phyloP scores from a whole-genome alignment of 2,888 invertebrate species.

The Glyphotaelius pellucidus region DNA sequence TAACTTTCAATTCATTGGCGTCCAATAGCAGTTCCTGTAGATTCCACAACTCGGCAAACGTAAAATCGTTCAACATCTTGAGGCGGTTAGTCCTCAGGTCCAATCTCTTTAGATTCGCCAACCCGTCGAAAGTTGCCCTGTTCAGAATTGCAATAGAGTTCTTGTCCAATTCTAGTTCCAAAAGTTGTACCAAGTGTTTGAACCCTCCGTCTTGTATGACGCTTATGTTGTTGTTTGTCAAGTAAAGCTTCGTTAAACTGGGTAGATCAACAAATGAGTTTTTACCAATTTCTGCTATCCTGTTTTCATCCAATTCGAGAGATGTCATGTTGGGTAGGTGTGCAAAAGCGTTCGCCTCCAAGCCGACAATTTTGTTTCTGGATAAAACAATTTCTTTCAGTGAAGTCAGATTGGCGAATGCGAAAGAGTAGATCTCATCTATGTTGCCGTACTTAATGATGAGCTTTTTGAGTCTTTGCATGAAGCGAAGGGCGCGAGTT shows the following conservation, averaged over 20 bases:
- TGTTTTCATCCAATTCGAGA: constrained; percentile 86
- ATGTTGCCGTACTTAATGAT: constrained; percentile 86
- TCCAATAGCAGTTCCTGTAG: constrained; percentile 84
- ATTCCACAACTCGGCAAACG: constrained; percentile 87
- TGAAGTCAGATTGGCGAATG: constrained; percentile 85
- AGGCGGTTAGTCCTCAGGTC: constrained; percentile 87
- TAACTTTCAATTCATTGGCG: constrained; percentile 83
- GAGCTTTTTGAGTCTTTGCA: constrained; percentile 82
- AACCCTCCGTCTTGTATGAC: constrained; percentile 91
- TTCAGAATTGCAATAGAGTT: constrained; percentile 87
- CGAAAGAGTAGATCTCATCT: constrained; percentile 82
- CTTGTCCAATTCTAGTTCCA: constrained; percentile 88
- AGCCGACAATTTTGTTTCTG: constrained; percentile 82
- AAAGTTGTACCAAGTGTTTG: constrained; percentile 83
- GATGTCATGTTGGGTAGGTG: constrained; percentile 83
- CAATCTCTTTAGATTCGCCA: constrained; percentile 84
- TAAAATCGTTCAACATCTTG: constrained; percentile 86
- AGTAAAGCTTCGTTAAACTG: constrained; percentile 83
- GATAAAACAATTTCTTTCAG: constrained; percentile 82
- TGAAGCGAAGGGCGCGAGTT: constrained; percentile 81
- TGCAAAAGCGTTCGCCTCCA: constrained; percentile 84
- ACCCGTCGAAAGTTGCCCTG: constrained; percentile 86
- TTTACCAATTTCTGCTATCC: constrained; percentile 84
- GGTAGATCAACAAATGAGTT: constrained; percentile 87
- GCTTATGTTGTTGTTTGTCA: constrained; percentile 92